These are phyloP conservation scores for Corapipo altera DNA, from an alignment of 2,113 vertebrate genomes.

Conservation along the genomic window DNA sequence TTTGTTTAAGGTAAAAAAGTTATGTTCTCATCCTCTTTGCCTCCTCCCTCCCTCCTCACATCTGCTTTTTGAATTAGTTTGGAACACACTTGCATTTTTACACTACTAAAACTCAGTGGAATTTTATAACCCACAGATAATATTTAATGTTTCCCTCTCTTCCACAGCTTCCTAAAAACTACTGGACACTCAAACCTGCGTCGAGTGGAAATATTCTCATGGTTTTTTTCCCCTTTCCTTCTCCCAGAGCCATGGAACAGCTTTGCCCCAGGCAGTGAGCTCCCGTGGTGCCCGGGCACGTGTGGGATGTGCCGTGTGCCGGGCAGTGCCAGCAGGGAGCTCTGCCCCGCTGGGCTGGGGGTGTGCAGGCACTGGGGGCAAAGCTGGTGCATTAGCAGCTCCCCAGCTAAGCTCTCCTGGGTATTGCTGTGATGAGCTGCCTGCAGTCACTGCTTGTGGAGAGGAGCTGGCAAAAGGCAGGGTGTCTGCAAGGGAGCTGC, in stretches of 20 bases:
- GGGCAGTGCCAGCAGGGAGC: neutral
- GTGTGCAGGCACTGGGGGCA: neutral
- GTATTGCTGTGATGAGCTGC: neutral
- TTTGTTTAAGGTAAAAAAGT: neutral
- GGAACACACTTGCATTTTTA: neutral
- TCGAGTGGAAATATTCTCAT: neutral
- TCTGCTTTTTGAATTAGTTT: conserved; percentile 44
- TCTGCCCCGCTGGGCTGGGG: neutral
- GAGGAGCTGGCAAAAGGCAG: neutral
- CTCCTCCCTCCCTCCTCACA: neutral
- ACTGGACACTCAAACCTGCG: neutral
- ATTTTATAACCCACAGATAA: conserved; percentile 19
- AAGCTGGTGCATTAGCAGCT: neutral
- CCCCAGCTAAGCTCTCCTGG: neutral
- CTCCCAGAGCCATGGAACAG: neutral
- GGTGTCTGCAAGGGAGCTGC: neutral
- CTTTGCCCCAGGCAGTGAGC: neutral
- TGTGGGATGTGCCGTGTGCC: neutral
- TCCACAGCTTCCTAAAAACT: neutral
- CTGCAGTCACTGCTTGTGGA: rapidly evolving
- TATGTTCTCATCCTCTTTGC: neutral
- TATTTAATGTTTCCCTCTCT: conserved; percentile 10
- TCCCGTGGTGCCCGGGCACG: neutral
- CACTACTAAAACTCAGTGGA: neutral
- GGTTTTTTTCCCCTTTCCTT: neutral